Evolutionary conservation across 1,140 invertebrate species (phyloP), one percentile per base, ranked within the genome.

Genomic region (Euura lappo): DNA sequence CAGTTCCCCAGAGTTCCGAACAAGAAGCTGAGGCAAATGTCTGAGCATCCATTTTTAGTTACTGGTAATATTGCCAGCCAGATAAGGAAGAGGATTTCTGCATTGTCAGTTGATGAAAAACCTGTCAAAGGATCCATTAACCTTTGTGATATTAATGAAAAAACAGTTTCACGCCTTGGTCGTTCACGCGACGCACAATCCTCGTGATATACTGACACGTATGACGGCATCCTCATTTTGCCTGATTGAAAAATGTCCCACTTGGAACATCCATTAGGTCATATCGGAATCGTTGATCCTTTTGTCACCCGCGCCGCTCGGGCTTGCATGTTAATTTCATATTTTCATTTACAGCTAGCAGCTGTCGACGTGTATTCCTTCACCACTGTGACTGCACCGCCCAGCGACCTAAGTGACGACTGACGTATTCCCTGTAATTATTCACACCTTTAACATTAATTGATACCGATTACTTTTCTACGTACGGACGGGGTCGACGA

Each of bases 41-140:
- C 0, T 28, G 28, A 28, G 28, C 28, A 28, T 28, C 28, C 28
- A 28, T 28, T 28, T 28, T 28, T 28, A 28, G 28, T 28, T 28
- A 28, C 28, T 28, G 28, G 28, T 28, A 28, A 28, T 28, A 28
- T 28, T 28, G 28, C 28, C 28, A 28, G 28, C 28, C 28, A 28
- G 28, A 1, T 28, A 28, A 28, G 28, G 28, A 28, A 28, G 28
- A 28, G 28, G 28, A 28, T 28, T 28, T 28, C 28, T 28, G 28
- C 28, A 28, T 28, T 28, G 28, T n/a, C 51, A 11, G 10, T 6
- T 60, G 13, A 60, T 60, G 51, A 60, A n/a, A 60, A 6, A 60
- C 51, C 51, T 60, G 51, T 60, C 51, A 60, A 60, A 60, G 51
- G 51, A 60, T 60, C 51, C 51, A 60, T 60, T 60, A 60, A 60